A percentile compares a stretch with the other conserved stretches of the same genome.
Conservation (phyloP, 2,113 vertebrate species). For the Saimiri boliviensis region DNA sequence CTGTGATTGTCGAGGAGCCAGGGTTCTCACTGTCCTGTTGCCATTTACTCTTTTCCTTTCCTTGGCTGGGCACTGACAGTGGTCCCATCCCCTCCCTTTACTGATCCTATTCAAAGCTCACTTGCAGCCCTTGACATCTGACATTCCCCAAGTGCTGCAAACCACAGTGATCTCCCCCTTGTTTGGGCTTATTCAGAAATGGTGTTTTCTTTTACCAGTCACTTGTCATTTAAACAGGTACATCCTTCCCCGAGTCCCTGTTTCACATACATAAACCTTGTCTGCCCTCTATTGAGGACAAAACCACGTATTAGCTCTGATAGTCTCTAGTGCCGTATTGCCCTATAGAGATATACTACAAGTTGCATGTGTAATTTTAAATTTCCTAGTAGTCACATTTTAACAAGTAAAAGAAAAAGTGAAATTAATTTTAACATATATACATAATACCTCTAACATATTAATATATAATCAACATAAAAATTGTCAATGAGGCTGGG, state of each 20-base stretch:
- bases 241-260: not conserved
- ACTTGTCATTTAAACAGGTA: not conserved
- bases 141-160: not conserved
- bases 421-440: not conserved
- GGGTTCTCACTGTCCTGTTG: not conserved
- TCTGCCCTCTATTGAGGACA: not conserved
- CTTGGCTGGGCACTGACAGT: not conserved
- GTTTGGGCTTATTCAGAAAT: not conserved
- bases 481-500: not conserved
- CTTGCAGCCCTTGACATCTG: not conserved
- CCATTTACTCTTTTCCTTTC: not conserved
- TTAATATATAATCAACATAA: not conserved
- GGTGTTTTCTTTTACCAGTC: not conserved
- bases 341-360: not conserved
- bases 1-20: not conserved
- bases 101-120: not conserved
- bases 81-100: not conserved
- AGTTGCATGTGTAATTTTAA: not conserved
- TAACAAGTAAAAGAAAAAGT: not conserved
- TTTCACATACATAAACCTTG: not conserved
- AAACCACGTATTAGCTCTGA: not conserved
- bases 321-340: not conserved
- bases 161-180: not conserved
- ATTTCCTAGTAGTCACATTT: not conserved
- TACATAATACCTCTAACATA: not conserved